Evolutionary conservation across 2,888 invertebrate genomes (phyloP), one percentile per base, ranked within the genome.

Genomic region (Opisthograptis luteolata): DNA sequence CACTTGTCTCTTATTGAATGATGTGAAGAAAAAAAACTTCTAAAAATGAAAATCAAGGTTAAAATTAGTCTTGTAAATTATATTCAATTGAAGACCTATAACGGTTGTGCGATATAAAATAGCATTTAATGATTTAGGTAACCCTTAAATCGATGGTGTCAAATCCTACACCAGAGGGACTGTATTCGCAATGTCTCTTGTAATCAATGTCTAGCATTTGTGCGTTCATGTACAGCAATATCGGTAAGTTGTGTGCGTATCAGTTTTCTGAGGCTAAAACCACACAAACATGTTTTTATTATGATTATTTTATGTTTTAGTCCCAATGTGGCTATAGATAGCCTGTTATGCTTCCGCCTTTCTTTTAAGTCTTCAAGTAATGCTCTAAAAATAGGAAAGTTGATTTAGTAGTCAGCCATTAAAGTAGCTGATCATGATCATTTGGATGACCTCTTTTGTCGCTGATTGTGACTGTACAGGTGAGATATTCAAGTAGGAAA

Each of bases 161-260:
- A 4, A 13, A 13, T 13, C 2, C 5, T 12, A 13, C 13, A 8
- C 25, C 25, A 10, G 10, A 25, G 10, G 10, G n/a, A n/a, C 4
- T 25, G 10, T 10, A 25, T 25, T 25, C 10, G 7, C 27, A 12
- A 12, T 28, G n/a, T n/a, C n/a, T n/a, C n/a, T n/a, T n/a, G n/a
- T n/a, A 13, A 7, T 25, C 10, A 10, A 8, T 20, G 12, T 43
- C 25, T 34, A 34, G 25, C 34, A 42, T 34, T 34, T 19, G 25
- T 32, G 32, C 34, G 42, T 43, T 34, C 42, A 43, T 34, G 32
- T 34, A n/a, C n/a, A 34, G n/a, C 13, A 20, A 34, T 34, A 20
- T 34, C 15, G 34, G 2, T 10, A 32, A 12, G 22, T 4, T 35
- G 13, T 25, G 36, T 28, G 7, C 10, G 9, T 27, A 20, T 25